Percentiles rank a stretch among this genome's conserved stretches.
Conservation (phyloP, 2,888 invertebrate genomes). For the Laothoe populi region DNA sequence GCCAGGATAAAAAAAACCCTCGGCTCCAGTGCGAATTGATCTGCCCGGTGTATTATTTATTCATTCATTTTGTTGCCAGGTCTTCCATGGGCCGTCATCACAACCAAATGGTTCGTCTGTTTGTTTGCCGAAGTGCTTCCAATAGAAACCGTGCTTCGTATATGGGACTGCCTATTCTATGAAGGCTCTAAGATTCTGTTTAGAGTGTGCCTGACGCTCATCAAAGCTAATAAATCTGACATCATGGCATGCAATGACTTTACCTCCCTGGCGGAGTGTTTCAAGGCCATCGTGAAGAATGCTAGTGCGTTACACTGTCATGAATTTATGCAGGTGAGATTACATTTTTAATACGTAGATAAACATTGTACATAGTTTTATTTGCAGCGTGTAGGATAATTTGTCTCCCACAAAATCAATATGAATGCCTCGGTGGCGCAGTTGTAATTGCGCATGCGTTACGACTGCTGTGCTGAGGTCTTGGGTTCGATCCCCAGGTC, state of each 20-base stretch:
- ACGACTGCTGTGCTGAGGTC: no score
- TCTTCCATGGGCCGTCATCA: slow-evolving; percentile 95
- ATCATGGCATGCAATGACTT: slow-evolving; percentile 93
- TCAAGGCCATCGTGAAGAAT: slow-evolving; percentile 92
- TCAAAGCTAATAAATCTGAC: slow-evolving; percentile 88
- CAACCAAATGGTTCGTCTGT: slow-evolving; percentile 98
- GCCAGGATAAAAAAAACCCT: no score
- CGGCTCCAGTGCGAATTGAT: no score
- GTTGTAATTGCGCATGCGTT: no score
- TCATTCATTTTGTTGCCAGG: slow-evolving; percentile 63
- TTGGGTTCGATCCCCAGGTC: no score
- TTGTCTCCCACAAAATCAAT: no score
- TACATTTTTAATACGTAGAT: not conserved
- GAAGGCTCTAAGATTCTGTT: slow-evolving; percentile 97
- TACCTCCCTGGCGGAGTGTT: slow-evolving; percentile 91
- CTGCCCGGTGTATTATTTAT: not conserved
- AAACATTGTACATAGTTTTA: no score
- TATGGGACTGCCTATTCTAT: slow-evolving; percentile 98
- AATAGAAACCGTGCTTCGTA: slow-evolving; percentile 95
- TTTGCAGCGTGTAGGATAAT: no score
- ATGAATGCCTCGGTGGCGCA: no score
- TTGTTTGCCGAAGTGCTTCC: slow-evolving; percentile 97
- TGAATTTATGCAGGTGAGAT: slow-evolving; percentile 92
- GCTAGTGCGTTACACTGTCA: slow-evolving; percentile 93
- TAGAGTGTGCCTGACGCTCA: slow-evolving; percentile 93